Base-by-base conservation (phyloP, 2,797 vertebrate species). In the Falco rusticolus region DNA sequence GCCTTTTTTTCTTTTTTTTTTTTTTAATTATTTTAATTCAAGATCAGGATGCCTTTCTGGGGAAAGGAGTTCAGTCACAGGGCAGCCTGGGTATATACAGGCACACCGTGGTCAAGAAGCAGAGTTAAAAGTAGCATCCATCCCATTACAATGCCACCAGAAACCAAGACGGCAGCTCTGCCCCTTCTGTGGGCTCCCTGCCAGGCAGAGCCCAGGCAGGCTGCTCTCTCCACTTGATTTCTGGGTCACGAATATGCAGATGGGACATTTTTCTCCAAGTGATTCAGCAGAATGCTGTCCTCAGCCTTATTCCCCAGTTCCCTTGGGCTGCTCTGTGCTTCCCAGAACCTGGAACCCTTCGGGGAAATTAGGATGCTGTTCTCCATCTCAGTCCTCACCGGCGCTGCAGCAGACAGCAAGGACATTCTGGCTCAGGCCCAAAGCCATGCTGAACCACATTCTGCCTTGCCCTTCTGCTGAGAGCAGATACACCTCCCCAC, bases 191-290 rank as follows among this genome's bases (percentile, higher is more conserved):
- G 5, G 4, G 60, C 86, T 92, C 74, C 61, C 59, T 39, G 89
- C 84, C 84, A 69, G 91, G 78, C 92, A 74, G 60, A 10, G 57
- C 78, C 47, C 71, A 45, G 85, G 47, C 57, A 83, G 15, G 26
- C 89, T 43, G 33, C 82, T 61, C 61, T 75, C 82, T 45, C 72
- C 24, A 3, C 3, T 68, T 89, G 80, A 45, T 91, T 95, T 96
- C 93, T 97, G 93, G 93, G 95, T 92, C 92, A 89, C 2, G 0
- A 66, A 92, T 34, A 86, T 75, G 89, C 84, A 89, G 89, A 84
- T 87, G 50, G 94, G 57, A 82, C 87, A 57, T 26, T 95, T 87
- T 71, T 48, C 92, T 87, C 9, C 0, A 0, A 70, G 83, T 57
- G 57, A 87, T 87, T 94, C 94, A 93, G 88, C 43, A 3, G 90